These are phyloP conservation scores for Pomacea canaliculata DNA, from an alignment of 2,888 invertebrate genomes.

Conservation along the genomic window DNA sequence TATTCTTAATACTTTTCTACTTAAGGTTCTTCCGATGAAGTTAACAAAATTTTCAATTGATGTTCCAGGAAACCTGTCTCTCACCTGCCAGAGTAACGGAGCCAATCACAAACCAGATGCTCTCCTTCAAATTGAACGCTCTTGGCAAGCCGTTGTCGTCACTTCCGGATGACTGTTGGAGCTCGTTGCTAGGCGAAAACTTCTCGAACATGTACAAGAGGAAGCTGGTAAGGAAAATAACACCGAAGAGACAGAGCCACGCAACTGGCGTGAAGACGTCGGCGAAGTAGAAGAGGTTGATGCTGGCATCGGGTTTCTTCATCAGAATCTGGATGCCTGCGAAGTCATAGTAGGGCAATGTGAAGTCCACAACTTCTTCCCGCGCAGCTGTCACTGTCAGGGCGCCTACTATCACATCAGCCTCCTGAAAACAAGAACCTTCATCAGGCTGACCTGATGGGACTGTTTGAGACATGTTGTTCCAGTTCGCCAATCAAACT, in stretches of 20 bases:
- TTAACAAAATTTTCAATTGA: too few species aligned
- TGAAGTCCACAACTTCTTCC: slow-evolving; percentile 90
- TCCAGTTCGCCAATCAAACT: too few species aligned
- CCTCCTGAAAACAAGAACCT: slow-evolving; percentile 74
- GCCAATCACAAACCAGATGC: slow-evolving; percentile 93
- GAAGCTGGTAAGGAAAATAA: slow-evolving; percentile 84
- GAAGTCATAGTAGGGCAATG: slow-evolving; percentile 91
- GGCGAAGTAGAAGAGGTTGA: slow-evolving; percentile 92
- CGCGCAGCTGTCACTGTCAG: slow-evolving; percentile 91
- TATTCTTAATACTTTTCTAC: too few species aligned
- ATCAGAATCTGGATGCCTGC: slow-evolving; percentile 91
- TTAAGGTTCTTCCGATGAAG: too few species aligned
- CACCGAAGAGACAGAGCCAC: slow-evolving; percentile 84
- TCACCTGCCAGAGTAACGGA: slow-evolving; percentile 86
- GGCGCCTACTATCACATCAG: slow-evolving; percentile 85
- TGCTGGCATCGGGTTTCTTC: slow-evolving; percentile 84
- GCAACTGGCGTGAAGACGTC: slow-evolving; percentile 89
- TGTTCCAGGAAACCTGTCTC: not conserved
- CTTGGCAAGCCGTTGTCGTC: not conserved
- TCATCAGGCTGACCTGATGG: too few species aligned
- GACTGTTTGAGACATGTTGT: too few species aligned
- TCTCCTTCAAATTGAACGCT: slow-evolving; percentile 82
- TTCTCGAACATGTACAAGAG: slow-evolving; percentile 92
- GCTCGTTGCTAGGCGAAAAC: slow-evolving; percentile 74
- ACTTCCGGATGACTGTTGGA: slow-evolving; percentile 73